A percentile compares a stretch with the other conserved stretches of the same genome.
Evolutionary conservation across 1,140 invertebrate genomes (phyloP).

Genomic region (Oscheius sp.): DNA sequence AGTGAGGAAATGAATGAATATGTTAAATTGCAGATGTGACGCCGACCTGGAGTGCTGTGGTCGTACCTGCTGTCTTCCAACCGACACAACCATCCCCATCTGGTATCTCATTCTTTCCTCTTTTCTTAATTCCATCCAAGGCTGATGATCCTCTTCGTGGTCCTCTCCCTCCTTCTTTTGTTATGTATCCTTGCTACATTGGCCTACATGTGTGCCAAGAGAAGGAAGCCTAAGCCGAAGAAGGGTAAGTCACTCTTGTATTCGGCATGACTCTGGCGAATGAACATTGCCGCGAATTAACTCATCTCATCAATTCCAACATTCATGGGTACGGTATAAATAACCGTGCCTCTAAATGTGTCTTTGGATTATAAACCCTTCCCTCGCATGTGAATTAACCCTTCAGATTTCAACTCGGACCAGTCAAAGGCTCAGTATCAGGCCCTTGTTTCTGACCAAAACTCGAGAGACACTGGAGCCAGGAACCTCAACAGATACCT

Average conservation of each 20-base stretch:
- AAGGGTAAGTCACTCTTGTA: constrained; percentile 46
- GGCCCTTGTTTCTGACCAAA: constrained; percentile 47
- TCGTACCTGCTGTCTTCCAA: constrained; percentile 39
- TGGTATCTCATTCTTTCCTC: constrained; percentile 37
- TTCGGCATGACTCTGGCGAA: not conserved
- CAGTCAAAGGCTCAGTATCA: not conserved
- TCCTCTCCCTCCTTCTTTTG: constrained; percentile 46
- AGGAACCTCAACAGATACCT: constrained; percentile 16
- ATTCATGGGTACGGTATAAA: too few species aligned
- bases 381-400: too few species aligned
- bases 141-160: constrained; percentile 50
- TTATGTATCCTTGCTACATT: constrained; percentile 40
- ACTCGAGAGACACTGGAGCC: not conserved
- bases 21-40: constrained; percentile 45
- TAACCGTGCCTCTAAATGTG: not conserved
- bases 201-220: constrained; percentile 45
- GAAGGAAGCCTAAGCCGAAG: constrained; percentile 51
- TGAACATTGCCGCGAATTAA: too few species aligned
- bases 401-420: too few species aligned
- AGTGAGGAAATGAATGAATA: too few species aligned
- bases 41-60: constrained; percentile 41
- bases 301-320: too few species aligned
- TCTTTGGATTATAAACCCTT: not conserved
- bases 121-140: constrained; percentile 17
- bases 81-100: constrained; percentile 39